Conservation (phyloP, 2,888 invertebrate species). For the Rhodophaea formosa region DNA sequence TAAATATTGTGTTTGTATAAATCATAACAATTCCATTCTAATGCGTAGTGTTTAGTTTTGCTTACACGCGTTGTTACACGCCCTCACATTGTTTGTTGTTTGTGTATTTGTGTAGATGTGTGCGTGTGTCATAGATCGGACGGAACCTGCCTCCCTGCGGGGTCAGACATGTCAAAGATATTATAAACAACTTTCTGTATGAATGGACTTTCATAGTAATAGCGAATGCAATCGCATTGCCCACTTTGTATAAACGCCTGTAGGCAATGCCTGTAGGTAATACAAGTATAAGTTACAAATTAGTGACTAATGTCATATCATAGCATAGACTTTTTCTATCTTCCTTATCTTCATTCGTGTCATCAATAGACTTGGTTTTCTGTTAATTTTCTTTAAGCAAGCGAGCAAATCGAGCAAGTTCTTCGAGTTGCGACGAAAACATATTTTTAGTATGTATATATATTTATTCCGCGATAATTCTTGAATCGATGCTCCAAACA, state of each 20-base stretch:
- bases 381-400: too few relatives aligned
- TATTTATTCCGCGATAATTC: too few relatives aligned
- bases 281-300: too few relatives aligned
- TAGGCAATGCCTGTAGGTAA: too few relatives aligned
- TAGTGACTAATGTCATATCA: too few relatives aligned
- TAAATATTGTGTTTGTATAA: conserved; percentile 1
- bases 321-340: too few relatives aligned
- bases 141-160: conserved; percentile 51
- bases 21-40: conserved; percentile 7
- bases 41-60: background rate
- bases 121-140: conserved; percentile 27
- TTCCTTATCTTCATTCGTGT: too few relatives aligned
- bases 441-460: too few relatives aligned
- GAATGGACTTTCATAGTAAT: conserved; percentile 43
- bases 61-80: background rate
- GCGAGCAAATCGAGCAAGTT: too few relatives aligned
- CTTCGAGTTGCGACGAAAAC: too few relatives aligned
- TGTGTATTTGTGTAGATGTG: background rate
- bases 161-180: conserved; percentile 55
- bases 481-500: too few relatives aligned
- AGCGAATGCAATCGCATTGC: conserved; percentile 5
- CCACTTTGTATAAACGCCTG: background rate
- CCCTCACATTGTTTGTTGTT: background rate
- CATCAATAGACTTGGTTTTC: too few relatives aligned
- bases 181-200: conserved; percentile 40